Base-by-base conservation (phyloP, 2,888 invertebrate species). In the Coenonympha arcania region DNA sequence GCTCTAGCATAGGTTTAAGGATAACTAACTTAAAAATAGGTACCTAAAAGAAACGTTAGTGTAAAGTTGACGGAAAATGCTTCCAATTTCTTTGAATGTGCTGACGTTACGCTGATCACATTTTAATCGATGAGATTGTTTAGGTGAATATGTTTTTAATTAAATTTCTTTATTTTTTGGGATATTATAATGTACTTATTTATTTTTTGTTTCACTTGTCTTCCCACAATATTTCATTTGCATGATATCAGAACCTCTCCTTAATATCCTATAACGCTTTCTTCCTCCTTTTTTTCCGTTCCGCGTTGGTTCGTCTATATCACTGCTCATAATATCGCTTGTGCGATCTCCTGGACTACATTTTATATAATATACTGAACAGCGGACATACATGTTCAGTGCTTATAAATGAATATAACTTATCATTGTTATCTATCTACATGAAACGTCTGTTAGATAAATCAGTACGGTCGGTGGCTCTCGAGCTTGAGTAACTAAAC, bases 61-160 rank as follows among this genome's bases (percentile, higher is more conserved):
- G 36, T 19, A 36, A 19, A 5, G 11, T 36, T 36, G 36, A 22
- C 22, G 39, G 15, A 8, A 18, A 22, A 24, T n/a, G 15, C 6
- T 24, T 26, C 3, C 9, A 26, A 9, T 13, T 9, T n/a, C 8
- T 24, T 24, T 1, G n/a, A 18, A 28, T 18, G n/a, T n/a, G 28
- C 18, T 26, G 28, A 6, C 41, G 28, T 26, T 41, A n/a, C n/a
- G n/a, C n/a, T n/a, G n/a, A 61, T 57, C 64, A 58, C 63, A 61
- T 56, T 57, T 37, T 55, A 58, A 59, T 50, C 56, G 52, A 59
- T 57, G 59, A 54, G 59, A 50, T 67, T 57, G 61, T 63, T 67
- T 58, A 68, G 67, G 65, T 68, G 62, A 66, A 63, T 64, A 61
- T 64, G 63, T 34, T 65, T 67, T 63, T 69, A 65, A 79, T 76